Evolutionary conservation across 2,113 vertebrate species (phyloP).

Genomic region (Corapipo altera): DNA sequence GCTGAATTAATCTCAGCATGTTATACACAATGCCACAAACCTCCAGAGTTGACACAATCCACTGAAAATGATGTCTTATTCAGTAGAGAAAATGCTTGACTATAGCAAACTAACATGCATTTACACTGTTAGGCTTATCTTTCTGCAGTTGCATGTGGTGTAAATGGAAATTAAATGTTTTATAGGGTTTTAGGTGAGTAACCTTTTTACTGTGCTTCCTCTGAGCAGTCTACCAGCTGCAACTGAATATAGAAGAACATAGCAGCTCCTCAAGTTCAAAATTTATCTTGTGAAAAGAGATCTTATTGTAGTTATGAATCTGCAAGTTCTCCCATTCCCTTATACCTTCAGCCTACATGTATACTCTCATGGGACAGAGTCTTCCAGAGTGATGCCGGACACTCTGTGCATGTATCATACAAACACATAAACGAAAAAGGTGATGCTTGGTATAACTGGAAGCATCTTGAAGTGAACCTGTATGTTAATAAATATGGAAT

Average conservation of each 20-base stretch:
- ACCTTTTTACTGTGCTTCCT: not conserved
- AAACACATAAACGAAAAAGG: not conserved
- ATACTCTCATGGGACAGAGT: not conserved
- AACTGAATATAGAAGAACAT: not conserved
- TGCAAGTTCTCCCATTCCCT: not conserved
- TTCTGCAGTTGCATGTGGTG: not conserved
- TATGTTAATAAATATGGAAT: not conserved
- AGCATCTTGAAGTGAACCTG: not conserved
- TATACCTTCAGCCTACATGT: not conserved
- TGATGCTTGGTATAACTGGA: not conserved
- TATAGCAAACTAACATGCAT: not conserved
- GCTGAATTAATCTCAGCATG: not conserved
- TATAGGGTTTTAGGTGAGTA: not conserved
- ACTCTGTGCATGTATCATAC: not conserved
- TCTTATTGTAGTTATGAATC: not conserved
- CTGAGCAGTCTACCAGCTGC: not conserved
- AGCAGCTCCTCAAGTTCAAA: not conserved
- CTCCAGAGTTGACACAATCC: not conserved
- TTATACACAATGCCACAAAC: not conserved
- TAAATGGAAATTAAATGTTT: not conserved
- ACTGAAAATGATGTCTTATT: not conserved
- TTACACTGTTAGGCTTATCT: not conserved
- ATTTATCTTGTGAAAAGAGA: not conserved
- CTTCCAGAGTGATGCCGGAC: not conserved
- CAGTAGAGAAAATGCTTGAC: not conserved